Evolutionary conservation across 2,888 invertebrate genomes (phyloP), one percentile per base, ranked within the genome.

Genomic region (Lasius fuliginosus): DNA sequence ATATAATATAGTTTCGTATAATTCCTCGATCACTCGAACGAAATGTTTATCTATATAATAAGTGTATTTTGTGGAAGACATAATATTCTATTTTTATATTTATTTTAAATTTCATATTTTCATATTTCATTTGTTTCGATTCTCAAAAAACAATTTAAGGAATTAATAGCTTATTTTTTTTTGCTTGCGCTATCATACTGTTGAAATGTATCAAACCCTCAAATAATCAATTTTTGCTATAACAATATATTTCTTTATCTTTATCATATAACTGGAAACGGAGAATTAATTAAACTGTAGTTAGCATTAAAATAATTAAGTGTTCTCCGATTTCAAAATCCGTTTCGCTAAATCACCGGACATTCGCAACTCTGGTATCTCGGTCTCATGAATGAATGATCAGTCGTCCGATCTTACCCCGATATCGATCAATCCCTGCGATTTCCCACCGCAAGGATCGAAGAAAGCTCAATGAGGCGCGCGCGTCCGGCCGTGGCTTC

Each of bases 401-500:
- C 49, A n/a, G 15, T 30, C 11, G 0, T 58, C 30, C 56, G 42
- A 58, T 68, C 77, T 77, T 77, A 77, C 77, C 53, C 53, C 73
- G 71, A 71, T 71, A 42, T 33, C 40, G 58, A 79, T 79, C 36
- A 81, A 60, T 30, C 46, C 23, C 46, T 36, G 73, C 60, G 73
- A 46, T 36, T 33, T 56, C 30, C 58, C 42, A 56, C 33, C 46
- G 18, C 42, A 33, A 49, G 79, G 23, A 81, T 73, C 73, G 42
- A 81, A 79, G 79, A 79, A 73, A 73, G 73, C 60, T 23, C 60
- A 18, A 46, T 60, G 46, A 81, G 18, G 46, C 46, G 79, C 73
- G 71, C 79, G 79, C 79, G 79, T 81, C 73, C 60, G 79, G 68
- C 74, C 33, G 73, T 46, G 23, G 46, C 46, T 73, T 73, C 79